Evolutionary conservation across 2,888 invertebrate genomes (phyloP), one percentile per base, ranked within the genome.

Genomic region (Diogma glabrata): DNA sequence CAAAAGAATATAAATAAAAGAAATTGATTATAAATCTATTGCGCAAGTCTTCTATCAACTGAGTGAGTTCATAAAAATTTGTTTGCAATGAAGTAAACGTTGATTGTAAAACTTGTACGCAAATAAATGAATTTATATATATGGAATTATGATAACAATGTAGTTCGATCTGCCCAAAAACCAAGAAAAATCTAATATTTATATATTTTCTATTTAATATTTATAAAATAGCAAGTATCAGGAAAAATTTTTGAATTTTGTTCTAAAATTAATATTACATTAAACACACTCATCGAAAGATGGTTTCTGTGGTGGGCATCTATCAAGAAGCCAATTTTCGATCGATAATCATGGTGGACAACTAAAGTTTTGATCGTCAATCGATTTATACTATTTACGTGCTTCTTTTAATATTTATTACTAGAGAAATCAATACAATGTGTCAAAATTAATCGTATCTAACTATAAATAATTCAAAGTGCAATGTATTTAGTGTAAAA

Each of bases 261-360:
- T 7, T 7, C 6, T 24, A 24, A 24, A 24, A 24, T 5, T 24
- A 46, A 9, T 26, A 24, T 24, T 46, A 16, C 3, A 46, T 26
- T 24, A 24, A 46, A 46, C 46, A 16, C 16, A 46, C 46, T 26
- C 46, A 46, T 26, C 9, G 6, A 7, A 24, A 24, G 9, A 24
- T 26, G 23, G 46, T 17, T 3, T n/a, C 2, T 43, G 43, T 43
- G 9, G 43, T 22, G 43, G 3, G 2, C n/a, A 43, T 43, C 43
- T 22, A n/a, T 14, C 22, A 22, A n/a, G 43, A 43, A 43, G 43
- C 43, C 43, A 46, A 24, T 24, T 61, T 63, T 61, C 78, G 79
- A 80, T 80, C 80, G 79, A 80, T 80, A 74, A 67, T 71, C 72
- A 74, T 75, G 74, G 74, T 73, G 72, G 73, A 72, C 66, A 71